Evolutionary conservation across 1,140 invertebrate genomes (phyloP), one percentile per base, ranked within the genome.

Genomic region (Belonocnema kinseyi): DNA sequence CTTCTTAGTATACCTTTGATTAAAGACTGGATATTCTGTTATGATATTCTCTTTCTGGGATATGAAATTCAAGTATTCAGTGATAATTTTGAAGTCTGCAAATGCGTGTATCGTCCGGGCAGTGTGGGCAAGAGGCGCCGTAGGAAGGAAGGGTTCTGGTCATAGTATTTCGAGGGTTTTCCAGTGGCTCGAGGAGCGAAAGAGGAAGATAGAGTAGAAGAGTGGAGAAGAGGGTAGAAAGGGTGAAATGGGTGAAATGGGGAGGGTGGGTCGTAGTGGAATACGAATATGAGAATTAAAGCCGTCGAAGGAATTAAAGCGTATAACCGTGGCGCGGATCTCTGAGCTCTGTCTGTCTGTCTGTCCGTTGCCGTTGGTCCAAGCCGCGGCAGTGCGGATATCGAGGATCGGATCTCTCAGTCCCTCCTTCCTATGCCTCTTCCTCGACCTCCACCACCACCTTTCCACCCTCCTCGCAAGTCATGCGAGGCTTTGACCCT

Each of bases 221-320:
- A 75, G 75, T 76, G 82, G 74, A 73, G 76, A 56, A 71, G 83
- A 77, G 76, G 73, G 80, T 73, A 76, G 51, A 73, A 75, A 72
- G 73, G 80, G 61, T 80, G 40, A 46, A 46, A 46, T 77, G 77
- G 76, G 83, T 71, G 80, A 53, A 73, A 75, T 74, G 73, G 79
- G 61, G 81, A 77, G 77, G 76, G 83, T 71, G 80, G 80, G 81
- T 77, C 81, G 80, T 74, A 75, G 82, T 82, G 83, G 86, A 89
- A 89, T 91, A 90, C 88, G 90, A 90, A 90, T 91, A 91, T 89
- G 89, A 90, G 90, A 91, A 91, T 91, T 91, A 90, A 91, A 91
- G 85, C 88, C 87, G 87, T 88, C 89, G 90, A 91, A 91, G 89
- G 90, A 91, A 91, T 90, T 91, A 91, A 91, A 90, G 90, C 86